A percentile compares a stretch with the other conserved stretches of the same genome.
These are phyloP conservation scores for Penaeus chinensis DNA, from an alignment of 1,140 invertebrate species.

Conservation along the genomic window DNA sequence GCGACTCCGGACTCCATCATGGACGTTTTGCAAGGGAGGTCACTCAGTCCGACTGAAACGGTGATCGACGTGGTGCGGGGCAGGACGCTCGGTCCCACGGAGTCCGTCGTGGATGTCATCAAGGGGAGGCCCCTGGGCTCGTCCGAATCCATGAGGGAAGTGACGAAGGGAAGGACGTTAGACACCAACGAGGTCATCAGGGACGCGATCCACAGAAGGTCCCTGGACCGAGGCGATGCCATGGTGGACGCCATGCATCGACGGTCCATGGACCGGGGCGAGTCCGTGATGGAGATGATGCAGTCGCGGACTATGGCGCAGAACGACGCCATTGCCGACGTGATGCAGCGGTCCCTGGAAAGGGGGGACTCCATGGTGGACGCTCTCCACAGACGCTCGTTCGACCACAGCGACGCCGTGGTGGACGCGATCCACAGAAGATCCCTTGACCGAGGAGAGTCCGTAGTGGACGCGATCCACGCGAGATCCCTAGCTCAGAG, in stretches of 20 bases:
- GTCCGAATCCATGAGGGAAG: constrained; percentile 4
- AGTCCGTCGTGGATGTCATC: constrained; percentile 28
- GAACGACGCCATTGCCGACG: not conserved
- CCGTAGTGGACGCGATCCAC: constrained; percentile 10
- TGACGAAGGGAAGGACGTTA: not conserved
- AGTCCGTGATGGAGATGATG: too few relatives aligned
- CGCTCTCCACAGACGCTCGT: not conserved
- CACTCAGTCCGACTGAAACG: constrained; percentile 13
- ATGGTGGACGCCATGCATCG: constrained; percentile 2
- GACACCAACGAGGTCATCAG: not conserved
- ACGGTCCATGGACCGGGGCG: too few relatives aligned
- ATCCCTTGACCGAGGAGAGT: not conserved
- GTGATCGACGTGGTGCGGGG: constrained; percentile 39
- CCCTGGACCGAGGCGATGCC: not conserved
- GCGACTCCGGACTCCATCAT: constrained; percentile 21
- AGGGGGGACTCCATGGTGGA: not conserved
- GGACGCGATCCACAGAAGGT: constrained; percentile 25
- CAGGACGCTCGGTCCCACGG: not conserved
- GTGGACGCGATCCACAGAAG: constrained; percentile 27
- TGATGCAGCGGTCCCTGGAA: not conserved
- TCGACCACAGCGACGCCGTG: not conserved
- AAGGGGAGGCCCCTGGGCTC: not conserved
- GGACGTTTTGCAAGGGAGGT: constrained; percentile 27
- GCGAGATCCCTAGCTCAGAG: not conserved
- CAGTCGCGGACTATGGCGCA: too few relatives aligned